These are phyloP conservation scores for Galerucella pusilla DNA, from an alignment of 2,888 invertebrate species.

Conservation along the genomic window DNA sequence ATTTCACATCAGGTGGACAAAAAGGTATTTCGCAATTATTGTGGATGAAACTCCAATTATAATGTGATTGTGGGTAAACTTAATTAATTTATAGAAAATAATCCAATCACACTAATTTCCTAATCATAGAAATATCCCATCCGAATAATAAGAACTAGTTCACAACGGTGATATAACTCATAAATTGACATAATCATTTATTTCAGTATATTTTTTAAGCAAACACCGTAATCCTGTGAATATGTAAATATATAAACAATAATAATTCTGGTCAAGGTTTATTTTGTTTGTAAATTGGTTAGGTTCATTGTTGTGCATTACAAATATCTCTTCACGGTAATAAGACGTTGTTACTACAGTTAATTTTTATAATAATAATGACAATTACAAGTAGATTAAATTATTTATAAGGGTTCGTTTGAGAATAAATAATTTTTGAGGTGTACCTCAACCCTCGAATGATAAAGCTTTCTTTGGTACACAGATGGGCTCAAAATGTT, in stretches of 20 bases:
- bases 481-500: no score
- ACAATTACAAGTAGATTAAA: neutral
- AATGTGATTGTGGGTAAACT: no score
- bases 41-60: no score
- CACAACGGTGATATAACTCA: constrained; percentile 1
- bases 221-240: neutral
- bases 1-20: no score
- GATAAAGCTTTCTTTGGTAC: no score
- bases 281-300: constrained; percentile 39
- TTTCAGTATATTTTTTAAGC: constrained; percentile 1
- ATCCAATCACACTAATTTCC: neutral
- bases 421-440: neutral
- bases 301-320: constrained; percentile 23
- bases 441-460: no score
- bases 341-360: neutral
- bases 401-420: neutral
- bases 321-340: constrained; percentile 11
- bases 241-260: constrained; percentile 28
- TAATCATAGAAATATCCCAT: neutral
- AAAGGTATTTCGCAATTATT: no score
- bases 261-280: constrained; percentile 43
- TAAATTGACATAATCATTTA: constrained; percentile 7
- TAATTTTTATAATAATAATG: neutral
- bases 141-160: constrained; percentile 10
- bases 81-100: no score